Percentiles rank a stretch among this genome's conserved stretches.
Conservation (phyloP, 2,888 invertebrate genomes). For the Lomographa bimaculata region DNA sequence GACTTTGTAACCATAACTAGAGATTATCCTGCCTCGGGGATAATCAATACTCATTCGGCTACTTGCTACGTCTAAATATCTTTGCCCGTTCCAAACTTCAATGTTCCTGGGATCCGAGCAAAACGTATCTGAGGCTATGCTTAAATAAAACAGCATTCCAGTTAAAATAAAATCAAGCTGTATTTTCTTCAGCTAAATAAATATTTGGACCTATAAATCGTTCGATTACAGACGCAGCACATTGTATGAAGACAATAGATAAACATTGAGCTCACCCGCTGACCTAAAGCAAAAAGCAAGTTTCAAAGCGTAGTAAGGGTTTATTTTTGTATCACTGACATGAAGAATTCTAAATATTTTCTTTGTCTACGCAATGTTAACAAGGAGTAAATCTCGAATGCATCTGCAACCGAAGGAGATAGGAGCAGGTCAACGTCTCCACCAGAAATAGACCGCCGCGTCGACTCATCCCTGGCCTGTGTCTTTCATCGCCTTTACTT, state of each 20-base stretch:
- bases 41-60: conserved; percentile 56
- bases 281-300: conserved; percentile 28
- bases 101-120: conserved; percentile 24
- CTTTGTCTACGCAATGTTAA: conserved; percentile 20
- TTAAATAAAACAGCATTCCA: no score
- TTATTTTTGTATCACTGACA: conserved; percentile 17
- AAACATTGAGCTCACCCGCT: conserved; percentile 42
- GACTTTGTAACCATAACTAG: conserved; percentile 48
- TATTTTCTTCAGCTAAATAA: conserved; percentile 20
- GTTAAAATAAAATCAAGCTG: background rate
- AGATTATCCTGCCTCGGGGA: conserved; percentile 56
- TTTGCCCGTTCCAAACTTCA: conserved; percentile 35
- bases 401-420: conserved; percentile 52
- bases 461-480: conserved; percentile 62
- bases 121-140: conserved; percentile 30
- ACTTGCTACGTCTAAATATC: no score
- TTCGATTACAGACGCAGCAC: conserved; percentile 51
- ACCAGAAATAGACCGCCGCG: conserved; percentile 67
- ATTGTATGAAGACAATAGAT: conserved; percentile 59
- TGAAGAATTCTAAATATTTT: conserved; percentile 15
- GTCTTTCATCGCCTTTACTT: conserved; percentile 69
- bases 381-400: conserved; percentile 43
- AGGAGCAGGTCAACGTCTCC: conserved; percentile 71
- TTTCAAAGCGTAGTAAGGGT: conserved; percentile 18
- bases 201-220: conserved; percentile 50